Evolutionary conservation across 2,888 invertebrate genomes (phyloP), one percentile per base, ranked within the genome.

Genomic region (Hyposoter dolosus): DNA sequence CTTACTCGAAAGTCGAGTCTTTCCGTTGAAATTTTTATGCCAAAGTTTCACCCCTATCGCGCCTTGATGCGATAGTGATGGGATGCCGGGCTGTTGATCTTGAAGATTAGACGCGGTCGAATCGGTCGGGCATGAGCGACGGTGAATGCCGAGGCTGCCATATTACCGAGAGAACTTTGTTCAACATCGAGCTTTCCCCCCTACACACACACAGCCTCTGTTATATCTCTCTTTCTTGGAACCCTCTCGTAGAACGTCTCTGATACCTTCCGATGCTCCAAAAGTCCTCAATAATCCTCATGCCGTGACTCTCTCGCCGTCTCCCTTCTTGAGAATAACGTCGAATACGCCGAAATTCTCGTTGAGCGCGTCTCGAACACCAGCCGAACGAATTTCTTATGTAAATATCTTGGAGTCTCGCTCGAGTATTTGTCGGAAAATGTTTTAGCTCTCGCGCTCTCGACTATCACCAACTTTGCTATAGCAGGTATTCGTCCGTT

Each of bases 21-120:
- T 66, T 72, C 80, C 65, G 63, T 65, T 65, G 45, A 45, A 53
- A 76, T 84, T 77, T 66, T 72, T 78, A 56, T 35, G 53, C 63
- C 71, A 19, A 82, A 85, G 72, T 78, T 82, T 74, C 50, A 7
- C 50, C 80, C 35, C 35, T 40, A 53, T 74, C 74, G 19, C n/a
- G n/a, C n/a, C n/a, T 32, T 63, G 78, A 79, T 75, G 78, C 68
- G 81, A 65, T 75, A 47, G 69, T 28, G 53, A 82, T 75, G 65
- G 66, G 23, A 50, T 43, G 63, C 63, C 45, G 75, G 45, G 69
- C 63, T 82, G 82, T 82, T 85, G 85, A 82, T 85, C 75, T 82
- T 76, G 71, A 47, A 76, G 79, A 82, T 85, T 82, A 85, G 74
- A 82, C 79, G 82, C 76, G 82, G 79, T 82, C 79, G 75, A 82